A percentile compares a stretch with the other conserved stretches of the same genome.
Evolutionary conservation across 2,797 vertebrate species (phyloP).

Genomic region (Channa striata): DNA sequence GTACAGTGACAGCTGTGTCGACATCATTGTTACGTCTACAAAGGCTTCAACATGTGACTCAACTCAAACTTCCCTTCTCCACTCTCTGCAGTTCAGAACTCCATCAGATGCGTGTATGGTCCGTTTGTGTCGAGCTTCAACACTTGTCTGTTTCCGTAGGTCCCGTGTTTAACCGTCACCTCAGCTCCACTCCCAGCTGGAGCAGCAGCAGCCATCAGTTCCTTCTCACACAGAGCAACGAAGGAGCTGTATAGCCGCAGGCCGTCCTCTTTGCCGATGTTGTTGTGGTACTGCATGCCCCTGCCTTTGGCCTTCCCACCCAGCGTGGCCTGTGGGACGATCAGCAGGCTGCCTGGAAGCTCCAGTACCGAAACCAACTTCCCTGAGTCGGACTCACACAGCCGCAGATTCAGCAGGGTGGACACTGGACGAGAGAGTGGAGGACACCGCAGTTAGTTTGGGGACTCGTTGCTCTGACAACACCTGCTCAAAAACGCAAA

Average conservation of each 20-base stretch:
- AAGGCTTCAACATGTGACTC: no score
- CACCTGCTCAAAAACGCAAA: no score
- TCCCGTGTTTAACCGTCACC: constrained; percentile 87
- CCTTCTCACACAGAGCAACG: constrained; percentile 88
- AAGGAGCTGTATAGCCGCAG: constrained; percentile 89
- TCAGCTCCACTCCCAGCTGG: constrained; percentile 63
- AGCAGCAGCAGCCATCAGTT: constrained; percentile 62
- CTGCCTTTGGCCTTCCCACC: constrained; percentile 92
- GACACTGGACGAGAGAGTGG: constrained; percentile 78
- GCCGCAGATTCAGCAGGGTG: constrained; percentile 88
- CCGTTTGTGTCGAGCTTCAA: constrained; percentile 94
- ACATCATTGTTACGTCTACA: neutral
- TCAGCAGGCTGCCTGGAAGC: constrained; percentile 90
- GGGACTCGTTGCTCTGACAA: no score
- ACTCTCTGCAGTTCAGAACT: constrained; percentile 80
- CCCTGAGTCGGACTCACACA: constrained; percentile 89
- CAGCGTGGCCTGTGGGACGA: constrained; percentile 95
- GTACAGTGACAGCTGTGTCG: no score
- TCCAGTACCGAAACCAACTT: constrained; percentile 88
- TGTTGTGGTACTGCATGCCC: constrained; percentile 94
- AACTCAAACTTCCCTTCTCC: neutral
- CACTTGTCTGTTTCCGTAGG: constrained; percentile 95
- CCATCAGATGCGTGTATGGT: constrained; percentile 93
- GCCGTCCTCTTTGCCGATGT: constrained; percentile 91
- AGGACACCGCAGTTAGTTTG: neutral